phyloP scores from a whole-genome alignment of 1,140 invertebrate genomes.

The Scylla paramamosain region DNA sequence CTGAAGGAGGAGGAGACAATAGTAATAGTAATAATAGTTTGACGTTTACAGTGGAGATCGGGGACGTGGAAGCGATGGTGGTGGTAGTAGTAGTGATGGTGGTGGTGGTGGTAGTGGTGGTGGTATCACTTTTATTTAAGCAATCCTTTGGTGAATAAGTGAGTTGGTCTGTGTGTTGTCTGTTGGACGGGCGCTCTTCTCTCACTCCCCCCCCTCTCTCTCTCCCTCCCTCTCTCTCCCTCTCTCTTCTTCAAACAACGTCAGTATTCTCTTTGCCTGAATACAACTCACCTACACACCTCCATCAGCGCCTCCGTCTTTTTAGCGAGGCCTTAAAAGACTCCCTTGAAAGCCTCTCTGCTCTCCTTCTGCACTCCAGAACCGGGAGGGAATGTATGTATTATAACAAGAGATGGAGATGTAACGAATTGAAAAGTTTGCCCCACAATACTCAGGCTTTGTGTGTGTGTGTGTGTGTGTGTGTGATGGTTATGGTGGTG shows the following conservation, averaged over 20 bases:
- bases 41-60: background rate
- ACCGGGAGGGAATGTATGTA: background rate
- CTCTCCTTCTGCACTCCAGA: background rate
- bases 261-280: background rate
- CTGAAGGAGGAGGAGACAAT: too few species aligned
- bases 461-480: too few species aligned
- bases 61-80: background rate
- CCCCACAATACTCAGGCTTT: background rate
- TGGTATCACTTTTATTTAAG: background rate
- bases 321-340: background rate
- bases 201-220: background rate
- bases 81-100: background rate
- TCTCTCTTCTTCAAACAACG: background rate
- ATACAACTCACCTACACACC: background rate
- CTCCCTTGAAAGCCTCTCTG: background rate
- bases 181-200: background rate
- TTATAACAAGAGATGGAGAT: background rate
- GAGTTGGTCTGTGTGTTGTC: background rate
- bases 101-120: background rate
- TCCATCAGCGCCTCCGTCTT: background rate
- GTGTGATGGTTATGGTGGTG: too few species aligned
- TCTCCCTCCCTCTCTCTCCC: background rate
- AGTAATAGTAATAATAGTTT: too few species aligned
- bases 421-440: background rate
- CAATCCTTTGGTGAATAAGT: conserved; percentile 22